Evolutionary conservation across 2,113 vertebrate species (phyloP).

Genomic region (Lonchura striata): DNA sequence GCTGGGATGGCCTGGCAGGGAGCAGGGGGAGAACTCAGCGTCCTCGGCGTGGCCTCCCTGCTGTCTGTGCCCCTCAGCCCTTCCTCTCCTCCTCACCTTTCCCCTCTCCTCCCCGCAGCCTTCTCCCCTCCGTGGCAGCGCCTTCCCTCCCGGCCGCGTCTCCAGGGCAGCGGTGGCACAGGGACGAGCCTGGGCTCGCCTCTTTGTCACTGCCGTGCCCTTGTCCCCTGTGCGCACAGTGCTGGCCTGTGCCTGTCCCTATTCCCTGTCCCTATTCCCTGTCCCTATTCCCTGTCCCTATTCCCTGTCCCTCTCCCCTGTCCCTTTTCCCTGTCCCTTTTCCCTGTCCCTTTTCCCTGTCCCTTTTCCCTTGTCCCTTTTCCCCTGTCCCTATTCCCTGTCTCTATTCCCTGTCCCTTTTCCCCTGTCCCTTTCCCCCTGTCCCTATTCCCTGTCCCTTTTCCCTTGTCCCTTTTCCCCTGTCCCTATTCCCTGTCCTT

Average conservation of each 20-base stretch:
- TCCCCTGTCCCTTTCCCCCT: neutral
- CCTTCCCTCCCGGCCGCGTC: neutral
- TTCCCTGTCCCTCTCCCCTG: neutral
- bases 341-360: neutral
- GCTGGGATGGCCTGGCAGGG: neutral
- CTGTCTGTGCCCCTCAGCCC: too few relatives aligned
- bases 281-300: too few relatives aligned
- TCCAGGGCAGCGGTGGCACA: neutral
- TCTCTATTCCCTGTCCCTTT: too few relatives aligned
- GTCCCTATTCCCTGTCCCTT: too few relatives aligned
- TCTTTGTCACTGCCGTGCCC: neutral
- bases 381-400: too few relatives aligned
- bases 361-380: neutral
- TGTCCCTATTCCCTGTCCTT: too few relatives aligned
- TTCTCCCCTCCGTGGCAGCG: neutral
- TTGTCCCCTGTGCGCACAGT: neutral
- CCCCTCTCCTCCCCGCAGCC: neutral
- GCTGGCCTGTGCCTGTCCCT: neutral
- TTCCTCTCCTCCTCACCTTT: neutral
- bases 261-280: fast-evolving
- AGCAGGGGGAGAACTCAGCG: neutral
- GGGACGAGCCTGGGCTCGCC: neutral
- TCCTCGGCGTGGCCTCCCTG: neutral
- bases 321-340: too few relatives aligned
- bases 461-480: neutral